Evolutionary conservation across 2,888 invertebrate species (phyloP), one percentile per base, ranked within the genome.

Genomic region (Cheilosia vulpina): DNA sequence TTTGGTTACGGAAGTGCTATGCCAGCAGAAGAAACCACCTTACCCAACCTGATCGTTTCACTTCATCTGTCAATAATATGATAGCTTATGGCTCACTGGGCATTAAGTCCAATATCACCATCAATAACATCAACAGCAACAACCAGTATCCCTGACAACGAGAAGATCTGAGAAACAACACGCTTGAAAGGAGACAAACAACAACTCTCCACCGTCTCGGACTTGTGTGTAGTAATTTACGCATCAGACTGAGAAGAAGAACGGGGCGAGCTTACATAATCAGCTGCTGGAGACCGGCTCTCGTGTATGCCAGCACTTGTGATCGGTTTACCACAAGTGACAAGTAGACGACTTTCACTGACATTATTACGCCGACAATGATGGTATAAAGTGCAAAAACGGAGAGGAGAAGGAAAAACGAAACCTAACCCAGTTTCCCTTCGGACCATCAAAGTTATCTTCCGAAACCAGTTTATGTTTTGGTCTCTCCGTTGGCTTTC

Each of bases 401-500:
- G 5, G 17, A 34, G 15, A 62, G 62, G 45, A 57, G 50, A 55
- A 41, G 45, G 21, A 53, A 58, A 27, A 6, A 17, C 38, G 69
- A 60, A 79, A 84, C 80, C 84, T 84, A 84, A 84, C 84, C 84
- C 80, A 84, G 84, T 80, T 84, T 84, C 84, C 84, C 84, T 84
- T 80, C 84, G 66, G 55, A 80, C 69, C 69, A 62, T 47, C 27
- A 55, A 52, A 66, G 50, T 34, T 57, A 31, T 62, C 57, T 57
- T 43, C 27, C 71, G n/a, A 58, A 79, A 84, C 84, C 80, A 60
- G 84, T 84, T 84, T 71, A 19, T 31, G 17, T 58, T 58, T 58
- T 60, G 41, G 63, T 41, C 13, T 38, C 66, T 80, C 24, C 19
- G 47, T n/a, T 52, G 65, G 41, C 34, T 38, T 6, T 9, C n/a